Conservation (phyloP, 2,113 vertebrate genomes). For the Bagarius yarrelli region DNA sequence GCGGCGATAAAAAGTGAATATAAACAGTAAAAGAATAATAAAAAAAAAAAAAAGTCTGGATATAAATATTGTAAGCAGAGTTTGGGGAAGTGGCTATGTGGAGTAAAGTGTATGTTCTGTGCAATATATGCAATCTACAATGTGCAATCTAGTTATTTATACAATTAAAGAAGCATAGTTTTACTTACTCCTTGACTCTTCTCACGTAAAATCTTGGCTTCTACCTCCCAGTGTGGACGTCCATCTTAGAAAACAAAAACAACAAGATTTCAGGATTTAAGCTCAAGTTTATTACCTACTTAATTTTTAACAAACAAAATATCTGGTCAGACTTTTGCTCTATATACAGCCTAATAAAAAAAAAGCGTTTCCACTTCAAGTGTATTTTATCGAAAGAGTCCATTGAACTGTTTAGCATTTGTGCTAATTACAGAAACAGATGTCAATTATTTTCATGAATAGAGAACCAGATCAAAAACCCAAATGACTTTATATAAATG, state of each 20-base stretch:
- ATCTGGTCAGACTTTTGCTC: not conserved
- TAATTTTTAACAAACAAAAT: constrained; percentile 4
- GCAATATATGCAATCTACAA: no score
- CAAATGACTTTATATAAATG: constrained; percentile 20
- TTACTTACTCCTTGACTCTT: constrained; percentile 93
- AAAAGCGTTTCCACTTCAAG: not conserved
- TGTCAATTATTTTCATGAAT: constrained; percentile 19
- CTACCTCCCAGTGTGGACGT: constrained; percentile 96
- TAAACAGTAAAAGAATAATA: no score
- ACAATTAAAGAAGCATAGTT: constrained; percentile 15
- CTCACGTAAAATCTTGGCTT: constrained; percentile 92
- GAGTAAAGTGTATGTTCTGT: no score
- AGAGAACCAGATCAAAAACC: constrained; percentile 11
- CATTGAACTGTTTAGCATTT: constrained; percentile 29
- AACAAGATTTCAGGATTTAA: not conserved
- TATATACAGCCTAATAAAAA: not conserved
- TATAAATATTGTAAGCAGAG: no score
- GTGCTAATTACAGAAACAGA: constrained; percentile 9
- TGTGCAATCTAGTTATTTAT: not conserved
- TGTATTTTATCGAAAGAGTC: constrained; percentile 1
- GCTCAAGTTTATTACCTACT: not conserved
- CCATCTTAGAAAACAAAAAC: constrained; percentile 76
- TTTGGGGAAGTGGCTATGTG: no score
- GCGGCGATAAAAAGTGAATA: no score
- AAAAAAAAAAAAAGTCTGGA: no score